phyloP scores from a whole-genome alignment of 2,888 invertebrate species.

The Ceriagrion tenellum region DNA sequence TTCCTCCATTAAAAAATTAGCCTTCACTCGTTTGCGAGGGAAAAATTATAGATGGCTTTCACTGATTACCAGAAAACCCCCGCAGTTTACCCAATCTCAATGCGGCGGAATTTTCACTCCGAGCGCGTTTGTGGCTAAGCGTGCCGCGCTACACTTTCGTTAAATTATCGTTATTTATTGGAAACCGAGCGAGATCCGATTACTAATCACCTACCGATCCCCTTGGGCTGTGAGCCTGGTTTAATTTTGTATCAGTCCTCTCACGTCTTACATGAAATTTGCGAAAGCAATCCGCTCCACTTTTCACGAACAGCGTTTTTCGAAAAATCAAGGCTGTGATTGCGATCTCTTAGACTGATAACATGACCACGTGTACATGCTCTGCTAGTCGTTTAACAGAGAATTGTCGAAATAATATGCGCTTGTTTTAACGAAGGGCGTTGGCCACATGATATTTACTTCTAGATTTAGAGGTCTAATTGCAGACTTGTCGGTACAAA shows the following conservation, averaged over 20 bases:
- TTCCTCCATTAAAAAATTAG: no score
- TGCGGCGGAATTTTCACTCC: background rate
- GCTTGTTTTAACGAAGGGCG: no score
- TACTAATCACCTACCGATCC: background rate
- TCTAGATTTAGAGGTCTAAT: no score
- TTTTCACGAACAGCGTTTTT: background rate
- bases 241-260: background rate
- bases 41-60: no score
- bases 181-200: background rate
- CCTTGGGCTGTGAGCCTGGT: background rate
- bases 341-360: background rate
- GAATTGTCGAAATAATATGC: no score
- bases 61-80: no score
- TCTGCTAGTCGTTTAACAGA: background rate
- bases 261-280: slow-evolving; percentile 1
- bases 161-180: background rate
- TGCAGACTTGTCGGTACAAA: no score
- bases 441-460: no score
- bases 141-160: background rate
- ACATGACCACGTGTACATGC: background rate
- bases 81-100: background rate
- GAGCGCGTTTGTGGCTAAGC: background rate
- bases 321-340: background rate
- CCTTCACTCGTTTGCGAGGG: no score
- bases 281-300: background rate